Base-by-base conservation (phyloP, 2,797 vertebrate genomes). In the Falco concolor region DNA sequence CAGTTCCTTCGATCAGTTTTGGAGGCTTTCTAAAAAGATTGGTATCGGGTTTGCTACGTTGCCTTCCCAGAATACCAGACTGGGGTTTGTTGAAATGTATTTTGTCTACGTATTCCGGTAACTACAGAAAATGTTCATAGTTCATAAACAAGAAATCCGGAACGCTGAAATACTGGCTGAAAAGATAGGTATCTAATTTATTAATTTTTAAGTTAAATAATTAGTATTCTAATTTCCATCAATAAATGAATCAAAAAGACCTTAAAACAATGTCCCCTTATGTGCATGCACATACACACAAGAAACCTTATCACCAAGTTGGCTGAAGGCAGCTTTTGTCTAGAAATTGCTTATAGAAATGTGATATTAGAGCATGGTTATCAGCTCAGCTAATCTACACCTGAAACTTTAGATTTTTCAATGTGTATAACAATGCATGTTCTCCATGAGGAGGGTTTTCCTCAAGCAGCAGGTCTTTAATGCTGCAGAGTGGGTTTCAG, bases 251-350 rank as follows among this genome's bases (percentile, higher is more conserved):
- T 47, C 36, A 45, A 49, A 79, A 90, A 68, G 30, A 8, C 36
- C 52, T 84, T 70, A 77, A 87, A 74, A 96, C 88, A 94, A 72
- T 25, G 17, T 87, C 75, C 52, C 68, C 34, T 87, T 96, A 32
- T 87, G 70, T 72, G 15, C 25, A 1, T 27, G 67, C 57, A 78
- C 34, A 14, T 50, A 24, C 12, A n/a, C 42, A 13, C 7, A 63
- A 69, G 95, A 93, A 95, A 96, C 78, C 14, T 63, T 32, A 84
- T 27, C 72, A 11, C 45, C 0, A 0, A 74, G 9, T 32, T 84
- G 86, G 67, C 57, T 93, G 90, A 95, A 97, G 25, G 78, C 32
- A 47, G 42, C 72, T 89, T 90, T 94, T 94, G 90, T 94, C 86
- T 56, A 23, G 56, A 77, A 60, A 79, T 13, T 45, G n/a, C 78